Evolutionary conservation across 1,140 invertebrate species (phyloP), one percentile per base, ranked within the genome.

Genomic region (Pissodes strobi): DNA sequence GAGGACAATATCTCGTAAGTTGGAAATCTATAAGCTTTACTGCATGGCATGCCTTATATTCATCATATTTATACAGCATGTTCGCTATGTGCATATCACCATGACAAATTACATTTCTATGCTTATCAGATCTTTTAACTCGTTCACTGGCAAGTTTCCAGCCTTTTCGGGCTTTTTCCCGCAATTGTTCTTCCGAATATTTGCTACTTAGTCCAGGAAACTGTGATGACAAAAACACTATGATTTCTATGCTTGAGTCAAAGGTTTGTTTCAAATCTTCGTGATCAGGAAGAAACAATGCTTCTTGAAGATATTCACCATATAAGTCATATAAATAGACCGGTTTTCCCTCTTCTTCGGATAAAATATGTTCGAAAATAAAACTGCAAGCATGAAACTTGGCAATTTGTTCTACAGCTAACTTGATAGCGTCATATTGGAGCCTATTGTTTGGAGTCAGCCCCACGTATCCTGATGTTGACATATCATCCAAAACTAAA

Each of bases 21-120:
- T 85, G 84, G 53, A 83, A 82, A 60, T 85, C 83, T 17, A 85
- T 75, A 6, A 85, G 74, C 25, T 77, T 76, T 23, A 79, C 82
- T 25, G 73, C 71, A 1, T 66, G 61, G 0, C 72, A 66, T 55
- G 76, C 69, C 1, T n/a, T 18, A 53, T 80, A 82, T 48, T 82
- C 66, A 5, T 84, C 77, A 64, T 84, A 61, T 68, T 76, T 75
- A 38, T 80, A 78, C 73, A 81, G 75, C 4, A 80, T 72, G 64
- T 81, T 81, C 58, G 78, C 78, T 0, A 78, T 69, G 78, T 79
- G 80, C 22, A 81, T 37, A 63, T 81, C 79, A 8, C 79, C 79
- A 52, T 81, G 79, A 23, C 74, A 74, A 34, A 81, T 67, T 5
- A 79, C 78, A 53, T 76, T 79, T 57, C 61, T 39, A 51, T 51